Conservation (phyloP, 2,888 invertebrate genomes). For the Biston betularia region DNA sequence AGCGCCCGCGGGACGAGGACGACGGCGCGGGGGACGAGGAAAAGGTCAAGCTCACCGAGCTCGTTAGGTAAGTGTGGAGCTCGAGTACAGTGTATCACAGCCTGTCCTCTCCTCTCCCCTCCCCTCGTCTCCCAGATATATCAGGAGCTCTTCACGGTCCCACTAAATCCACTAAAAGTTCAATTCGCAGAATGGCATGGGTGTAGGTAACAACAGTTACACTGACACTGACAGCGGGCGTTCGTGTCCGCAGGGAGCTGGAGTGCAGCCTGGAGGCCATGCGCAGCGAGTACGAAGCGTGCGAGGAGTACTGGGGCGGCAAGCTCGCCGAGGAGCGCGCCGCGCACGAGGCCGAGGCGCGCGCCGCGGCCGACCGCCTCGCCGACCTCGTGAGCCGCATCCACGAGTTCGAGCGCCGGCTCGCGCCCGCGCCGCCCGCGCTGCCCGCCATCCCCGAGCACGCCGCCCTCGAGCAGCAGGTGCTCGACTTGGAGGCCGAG, state of each 20-base stretch:
- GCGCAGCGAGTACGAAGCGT: slow-evolving; percentile 92
- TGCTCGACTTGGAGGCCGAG: slow-evolving; percentile 66
- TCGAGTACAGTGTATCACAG: too few relatives aligned
- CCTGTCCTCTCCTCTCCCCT: too few relatives aligned
- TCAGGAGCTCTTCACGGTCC: too few relatives aligned
- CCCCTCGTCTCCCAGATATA: too few relatives aligned
- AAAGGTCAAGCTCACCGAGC: slow-evolving; percentile 61
- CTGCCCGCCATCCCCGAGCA: slow-evolving; percentile 92
- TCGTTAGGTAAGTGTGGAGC: slow-evolving; percentile 59
- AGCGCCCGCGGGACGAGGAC: not conserved
- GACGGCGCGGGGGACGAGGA: slow-evolving; percentile 40
- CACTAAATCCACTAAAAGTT: too few relatives aligned
- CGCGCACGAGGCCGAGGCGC: slow-evolving; percentile 91
- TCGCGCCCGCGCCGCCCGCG: slow-evolving; percentile 65
- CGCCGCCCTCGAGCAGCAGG: slow-evolving; percentile 83
- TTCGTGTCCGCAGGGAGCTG: slow-evolving; percentile 86
- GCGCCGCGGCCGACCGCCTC: slow-evolving; percentile 91
- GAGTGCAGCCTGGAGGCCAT: slow-evolving; percentile 91
- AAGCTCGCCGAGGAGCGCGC: slow-evolving; percentile 93
- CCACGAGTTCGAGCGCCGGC: slow-evolving; percentile 93
- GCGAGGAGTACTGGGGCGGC: slow-evolving; percentile 94
- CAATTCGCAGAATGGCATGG: too few relatives aligned
- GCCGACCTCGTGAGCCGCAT: slow-evolving; percentile 90
- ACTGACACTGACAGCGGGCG: not conserved
- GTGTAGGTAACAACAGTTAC: too few relatives aligned